A percentile compares a stretch with the other conserved stretches of the same genome.
Evolutionary conservation across 2,888 invertebrate genomes (phyloP).

Genomic region (Parasteatoda lunata): DNA sequence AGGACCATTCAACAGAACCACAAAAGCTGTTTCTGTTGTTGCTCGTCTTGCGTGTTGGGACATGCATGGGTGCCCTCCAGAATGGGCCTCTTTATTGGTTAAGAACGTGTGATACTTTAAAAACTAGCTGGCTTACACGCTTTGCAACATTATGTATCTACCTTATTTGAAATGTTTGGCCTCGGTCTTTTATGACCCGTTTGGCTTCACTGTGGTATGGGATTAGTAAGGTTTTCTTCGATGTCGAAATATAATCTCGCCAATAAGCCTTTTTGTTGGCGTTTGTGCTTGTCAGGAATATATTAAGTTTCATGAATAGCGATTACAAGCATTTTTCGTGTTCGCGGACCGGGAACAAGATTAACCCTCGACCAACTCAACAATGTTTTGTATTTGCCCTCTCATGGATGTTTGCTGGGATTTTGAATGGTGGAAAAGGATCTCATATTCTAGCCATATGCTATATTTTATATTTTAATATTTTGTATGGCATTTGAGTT

Average conservation of each 20-base stretch:
- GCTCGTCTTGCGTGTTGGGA: conserved; percentile 56
- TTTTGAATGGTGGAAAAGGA: not conserved
- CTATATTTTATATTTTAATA: no score
- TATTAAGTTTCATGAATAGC: conserved; percentile 35
- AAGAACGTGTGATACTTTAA: conserved; percentile 43
- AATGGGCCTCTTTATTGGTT: conserved; percentile 26
- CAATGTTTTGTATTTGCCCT: not conserved
- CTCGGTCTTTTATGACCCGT: conserved; percentile 13
- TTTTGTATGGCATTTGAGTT: no score
- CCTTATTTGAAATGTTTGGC: conserved; percentile 16
- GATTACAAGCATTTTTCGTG: conserved; percentile 58
- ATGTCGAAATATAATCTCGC: conserved; percentile 32
- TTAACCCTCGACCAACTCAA: conserved; percentile 19
- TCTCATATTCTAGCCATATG: no score
- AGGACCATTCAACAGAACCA: conserved; percentile 11
- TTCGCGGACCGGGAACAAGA: conserved; percentile 44
- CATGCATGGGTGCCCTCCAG: conserved; percentile 37
- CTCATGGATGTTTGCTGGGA: not conserved
- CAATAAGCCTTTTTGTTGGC: conserved; percentile 31
- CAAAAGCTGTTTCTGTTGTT: conserved; percentile 41
- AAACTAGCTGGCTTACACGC: conserved; percentile 40
- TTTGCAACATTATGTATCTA: conserved; percentile 1
- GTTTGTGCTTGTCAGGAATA: not conserved
- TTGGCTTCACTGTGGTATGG: conserved; percentile 20
- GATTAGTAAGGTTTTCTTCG: conserved; percentile 32